Base-by-base conservation (phyloP, 2,113 vertebrate species). In the Ptilonorhynchus violaceus region DNA sequence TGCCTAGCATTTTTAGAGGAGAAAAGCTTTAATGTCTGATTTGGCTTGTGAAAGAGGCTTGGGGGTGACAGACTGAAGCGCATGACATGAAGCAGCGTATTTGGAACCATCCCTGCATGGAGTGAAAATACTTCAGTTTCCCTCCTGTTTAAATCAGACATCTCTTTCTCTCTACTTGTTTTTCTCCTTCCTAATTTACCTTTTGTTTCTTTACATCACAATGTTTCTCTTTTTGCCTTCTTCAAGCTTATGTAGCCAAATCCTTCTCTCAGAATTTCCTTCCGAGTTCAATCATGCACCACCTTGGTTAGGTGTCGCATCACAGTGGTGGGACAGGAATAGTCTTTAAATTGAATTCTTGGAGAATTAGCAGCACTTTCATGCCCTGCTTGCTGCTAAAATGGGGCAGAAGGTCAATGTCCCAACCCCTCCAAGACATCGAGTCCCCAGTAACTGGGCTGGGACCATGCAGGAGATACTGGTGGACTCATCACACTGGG, bases 1-100 rank as follows among this genome's bases (percentile, higher is more conserved):
- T 70, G 52, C 31, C 49, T 69, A 42, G 92, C 87, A 94, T 92
- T 93, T 91, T 92, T 52, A 78, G 72, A 53, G 53, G 35, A 64
- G 44, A 75, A 86, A 78, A 78, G 7, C 60, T 89, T 69, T 90
- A 56, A 84, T 74, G 72, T 90, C 47, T 75, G 63, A 11, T 63
- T n/a, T 84, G 58, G 56, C 25, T 81, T 59, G 31, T 68, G 60
- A 58, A 44, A 60, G 73, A 64, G 69, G 58, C 52, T 84, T 0
- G 1, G 33, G 60, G 49, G n/a, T 86, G 69, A 27, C 37, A 44
- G 25, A 15, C 12, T 52, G 59, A 81, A 92, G 74, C 39, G 22
- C 39, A 6, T 1, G 1, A 84, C 42, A 15, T 8, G 7, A 63
- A 77, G 27, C n/a, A 47, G 37, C 23, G 19, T 46, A 10, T 92